Evolutionary conservation across 2,113 vertebrate genomes (phyloP), one percentile per base, ranked within the genome.

Genomic region (Antennarius striatus): DNA sequence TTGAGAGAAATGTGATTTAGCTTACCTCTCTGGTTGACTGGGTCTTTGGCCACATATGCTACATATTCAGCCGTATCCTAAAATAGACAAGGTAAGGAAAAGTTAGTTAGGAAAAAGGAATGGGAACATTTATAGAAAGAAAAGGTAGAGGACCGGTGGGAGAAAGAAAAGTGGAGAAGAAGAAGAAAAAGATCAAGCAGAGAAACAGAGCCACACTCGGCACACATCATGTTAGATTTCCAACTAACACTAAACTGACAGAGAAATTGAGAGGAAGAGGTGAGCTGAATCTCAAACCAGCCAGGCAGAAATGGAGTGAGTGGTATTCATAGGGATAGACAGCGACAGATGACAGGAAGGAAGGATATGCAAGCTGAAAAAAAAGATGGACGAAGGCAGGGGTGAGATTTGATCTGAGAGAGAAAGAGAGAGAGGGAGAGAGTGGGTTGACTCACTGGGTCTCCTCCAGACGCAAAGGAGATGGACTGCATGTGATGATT

Each of bases 401-500:
- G 72, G 64, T 71, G 59, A 81, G 71, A 56, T 75, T 63, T 65
- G 69, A 77, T 63, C 47, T 40, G 42, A 32, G 48, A 62, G 59
- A 28, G 64, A 50, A 68, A 71, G 51, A 57, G 73, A 62, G 54
- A 39, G 52, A 43, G 50, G 57, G 60, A 29, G 67, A 56, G 72
- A 60, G 55, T 57, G 71, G 81, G 68, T 76, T 82, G 85, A 95
- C 96, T 98, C 93, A 97, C 96, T 91, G 96, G 95, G 89, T 98
- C 96, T 82, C 96, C 96, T 72, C 96, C 96, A 1, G 96, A 98
- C 0, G 96, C 96, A 0, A 98, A 98, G 52, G 96, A 98, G 89
- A 98, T 98, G 79, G 96, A 97, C 84, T 97, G 95, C 96, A 98
- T 98, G 87, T 98, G 96, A 85, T 98, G 96, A 84, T 96, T 98